These are phyloP conservation scores for Podarcis raffonei DNA, from an alignment of 2,113 vertebrate species.

Conservation along the genomic window DNA sequence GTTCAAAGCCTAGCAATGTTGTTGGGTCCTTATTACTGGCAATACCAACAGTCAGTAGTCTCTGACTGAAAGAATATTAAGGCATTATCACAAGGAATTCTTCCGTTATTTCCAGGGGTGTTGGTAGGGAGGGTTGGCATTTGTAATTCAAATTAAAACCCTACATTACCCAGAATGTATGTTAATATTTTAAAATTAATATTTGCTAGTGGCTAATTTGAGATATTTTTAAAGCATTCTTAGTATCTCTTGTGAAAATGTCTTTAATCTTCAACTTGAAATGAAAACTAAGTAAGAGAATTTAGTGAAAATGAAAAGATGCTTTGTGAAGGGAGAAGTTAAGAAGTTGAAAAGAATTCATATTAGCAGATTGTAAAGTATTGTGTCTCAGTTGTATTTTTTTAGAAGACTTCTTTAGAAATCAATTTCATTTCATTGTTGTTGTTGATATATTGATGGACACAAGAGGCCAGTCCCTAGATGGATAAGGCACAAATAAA, in stretches of 20 bases:
- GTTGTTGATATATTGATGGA: conserved; percentile 5
- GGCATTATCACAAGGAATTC: neutral
- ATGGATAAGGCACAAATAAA: neutral
- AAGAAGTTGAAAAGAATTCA: neutral
- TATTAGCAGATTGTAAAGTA: conserved; percentile 21
- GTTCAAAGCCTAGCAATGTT: conserved; percentile 23
- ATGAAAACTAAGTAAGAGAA: neutral
- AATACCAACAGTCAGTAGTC: neutral
- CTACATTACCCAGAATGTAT: neutral
- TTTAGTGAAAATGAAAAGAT: conserved; percentile 16
- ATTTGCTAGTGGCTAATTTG: neutral
- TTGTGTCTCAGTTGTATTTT: conserved; percentile 16
- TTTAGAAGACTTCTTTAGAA: conserved; percentile 10
- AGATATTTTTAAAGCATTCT: neutral
- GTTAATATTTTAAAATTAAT: neutral
- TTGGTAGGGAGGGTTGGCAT: neutral
- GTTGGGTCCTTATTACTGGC: conserved; percentile 21
- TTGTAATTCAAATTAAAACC: neutral
- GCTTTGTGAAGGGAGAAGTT: neutral
- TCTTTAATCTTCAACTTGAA: neutral
- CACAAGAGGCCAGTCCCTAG: neutral
- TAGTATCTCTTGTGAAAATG: neutral
- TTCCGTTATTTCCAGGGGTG: neutral
- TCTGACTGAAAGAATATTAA: neutral
- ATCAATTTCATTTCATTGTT: conserved; percentile 15